Conservation (phyloP, 2,797 vertebrate species). For the Hemibagrus guttatus region DNA sequence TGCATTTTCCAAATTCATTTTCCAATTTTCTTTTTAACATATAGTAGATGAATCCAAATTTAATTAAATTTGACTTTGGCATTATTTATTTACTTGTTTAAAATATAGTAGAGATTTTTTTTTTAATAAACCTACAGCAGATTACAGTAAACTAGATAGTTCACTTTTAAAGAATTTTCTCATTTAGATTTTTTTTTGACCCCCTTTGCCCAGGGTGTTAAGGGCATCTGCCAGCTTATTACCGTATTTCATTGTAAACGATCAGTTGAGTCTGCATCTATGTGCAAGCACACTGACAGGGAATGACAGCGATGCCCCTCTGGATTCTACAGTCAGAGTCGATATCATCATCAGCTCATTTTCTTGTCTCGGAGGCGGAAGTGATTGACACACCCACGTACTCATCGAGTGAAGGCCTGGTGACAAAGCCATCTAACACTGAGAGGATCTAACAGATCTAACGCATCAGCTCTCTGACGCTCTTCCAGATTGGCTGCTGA, state of each 20-base stretch:
- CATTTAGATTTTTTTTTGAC: neutral
- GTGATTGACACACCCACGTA: neutral
- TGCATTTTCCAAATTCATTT: no score
- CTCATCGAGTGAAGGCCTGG: neutral
- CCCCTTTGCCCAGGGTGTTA: neutral
- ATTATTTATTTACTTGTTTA: no score
- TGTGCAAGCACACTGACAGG: neutral
- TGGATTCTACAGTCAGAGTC: neutral
- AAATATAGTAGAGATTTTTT: no score
- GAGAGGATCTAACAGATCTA: constrained; percentile 36
- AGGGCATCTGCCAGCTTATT: neutral
- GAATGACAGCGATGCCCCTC: neutral
- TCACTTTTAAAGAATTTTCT: no score
- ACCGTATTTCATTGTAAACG: constrained; percentile 6
- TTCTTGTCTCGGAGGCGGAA: neutral
- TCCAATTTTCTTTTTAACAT: no score
- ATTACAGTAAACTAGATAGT: no score
- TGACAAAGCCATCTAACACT: constrained; percentile 13
- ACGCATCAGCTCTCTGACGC: constrained; percentile 30
- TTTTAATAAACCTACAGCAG: no score
- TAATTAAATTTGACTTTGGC: no score
- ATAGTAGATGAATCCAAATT: no score
- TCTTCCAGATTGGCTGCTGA: constrained; percentile 44
- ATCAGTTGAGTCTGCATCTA: neutral
- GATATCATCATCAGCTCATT: neutral